phyloP scores from a whole-genome alignment of 2,888 invertebrate genomes.

The Siphlonurus alternatus region DNA sequence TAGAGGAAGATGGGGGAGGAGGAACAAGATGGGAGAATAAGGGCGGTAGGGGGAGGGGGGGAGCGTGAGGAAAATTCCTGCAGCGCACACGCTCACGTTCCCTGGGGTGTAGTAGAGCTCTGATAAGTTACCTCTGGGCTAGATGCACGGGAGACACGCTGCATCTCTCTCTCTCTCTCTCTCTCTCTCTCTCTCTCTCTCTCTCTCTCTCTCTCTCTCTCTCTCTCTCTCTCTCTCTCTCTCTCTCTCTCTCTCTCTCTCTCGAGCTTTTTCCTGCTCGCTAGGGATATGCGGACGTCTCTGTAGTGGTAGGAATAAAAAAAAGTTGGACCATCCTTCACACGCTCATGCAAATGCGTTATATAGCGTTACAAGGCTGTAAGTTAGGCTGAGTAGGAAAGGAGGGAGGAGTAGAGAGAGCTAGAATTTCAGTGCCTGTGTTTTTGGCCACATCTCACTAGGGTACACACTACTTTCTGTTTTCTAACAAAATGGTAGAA shows the following conservation, averaged over 20 bases:
- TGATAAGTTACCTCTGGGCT: slow-evolving; percentile 1
- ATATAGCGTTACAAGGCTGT: too few relatives aligned
- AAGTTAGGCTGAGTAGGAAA: too few relatives aligned
- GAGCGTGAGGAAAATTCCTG: background rate
- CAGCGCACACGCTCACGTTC: background rate
- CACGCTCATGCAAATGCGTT: background rate
- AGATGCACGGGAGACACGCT: background rate
- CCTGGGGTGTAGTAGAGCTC: background rate
- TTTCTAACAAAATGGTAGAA: background rate
- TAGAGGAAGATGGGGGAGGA: background rate
- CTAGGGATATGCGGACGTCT: too few relatives aligned
- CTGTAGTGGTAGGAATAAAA: too few relatives aligned
- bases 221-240: too few relatives aligned
- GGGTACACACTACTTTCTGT: background rate
- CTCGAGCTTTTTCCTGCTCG: too few relatives aligned
- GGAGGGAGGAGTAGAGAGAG: background rate
- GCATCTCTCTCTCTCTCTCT: background rate
- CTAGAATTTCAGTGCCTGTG: background rate
- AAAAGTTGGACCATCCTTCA: background rate
- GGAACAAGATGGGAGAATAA: too few relatives aligned
- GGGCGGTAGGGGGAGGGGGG: too few relatives aligned
- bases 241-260: too few relatives aligned
- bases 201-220: too few relatives aligned
- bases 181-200: background rate
- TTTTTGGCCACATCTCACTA: background rate